phyloP scores from a whole-genome alignment of 2,888 invertebrate genomes.

The Argynnis bischoffii region DNA sequence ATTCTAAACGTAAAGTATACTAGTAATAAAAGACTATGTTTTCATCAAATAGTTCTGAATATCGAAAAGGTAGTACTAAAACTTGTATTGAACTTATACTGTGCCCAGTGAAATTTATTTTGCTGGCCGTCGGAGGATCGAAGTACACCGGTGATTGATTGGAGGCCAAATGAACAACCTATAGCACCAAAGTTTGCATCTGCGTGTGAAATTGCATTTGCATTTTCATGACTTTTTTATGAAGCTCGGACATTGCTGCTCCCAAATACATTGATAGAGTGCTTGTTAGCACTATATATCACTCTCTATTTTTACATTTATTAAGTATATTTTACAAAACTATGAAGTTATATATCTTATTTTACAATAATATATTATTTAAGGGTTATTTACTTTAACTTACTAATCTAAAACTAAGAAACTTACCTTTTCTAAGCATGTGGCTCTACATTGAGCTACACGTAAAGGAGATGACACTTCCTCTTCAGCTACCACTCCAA shows the following conservation, averaged over 20 bases:
- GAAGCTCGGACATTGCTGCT: neutral
- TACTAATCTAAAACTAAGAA: neutral
- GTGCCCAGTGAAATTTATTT: constrained; percentile 32
- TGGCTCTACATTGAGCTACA: constrained; percentile 88
- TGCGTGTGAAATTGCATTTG: constrained; percentile 36
- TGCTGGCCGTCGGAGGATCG: constrained; percentile 42
- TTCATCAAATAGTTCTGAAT: constrained; percentile 34
- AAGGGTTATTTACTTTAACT: neutral
- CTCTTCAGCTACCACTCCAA: constrained; percentile 82
- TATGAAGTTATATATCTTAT: no score
- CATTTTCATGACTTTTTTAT: constrained; percentile 18
- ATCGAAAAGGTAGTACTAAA: constrained; percentile 16
- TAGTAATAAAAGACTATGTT: no score
- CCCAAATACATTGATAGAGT: neutral
- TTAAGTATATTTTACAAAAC: neutral
- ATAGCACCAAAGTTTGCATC: constrained; percentile 41
- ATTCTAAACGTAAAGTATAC: no score
- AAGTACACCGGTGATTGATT: constrained; percentile 54
- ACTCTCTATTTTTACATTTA: neutral
- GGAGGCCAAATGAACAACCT: constrained; percentile 54
- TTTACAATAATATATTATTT: neutral
- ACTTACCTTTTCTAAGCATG: constrained; percentile 87
- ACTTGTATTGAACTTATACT: constrained; percentile 33
- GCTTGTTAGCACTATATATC: neutral
- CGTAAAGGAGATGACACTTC: constrained; percentile 87